Conservation (phyloP, 1,140 invertebrate genomes). For the Bombus haemorrhoidalis region DNA sequence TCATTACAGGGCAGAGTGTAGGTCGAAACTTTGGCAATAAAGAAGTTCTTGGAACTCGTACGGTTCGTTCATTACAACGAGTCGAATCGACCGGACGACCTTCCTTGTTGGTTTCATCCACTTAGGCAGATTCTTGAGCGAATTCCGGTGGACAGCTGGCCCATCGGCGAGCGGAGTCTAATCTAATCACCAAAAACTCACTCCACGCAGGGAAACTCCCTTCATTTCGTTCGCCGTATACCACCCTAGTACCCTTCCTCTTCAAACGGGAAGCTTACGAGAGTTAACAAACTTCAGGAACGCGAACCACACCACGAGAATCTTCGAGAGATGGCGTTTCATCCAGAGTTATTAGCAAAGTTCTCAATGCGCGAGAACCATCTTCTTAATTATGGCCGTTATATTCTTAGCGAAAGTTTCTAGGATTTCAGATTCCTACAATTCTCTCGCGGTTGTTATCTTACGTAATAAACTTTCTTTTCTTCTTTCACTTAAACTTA, state of each 20-base stretch:
- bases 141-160: constrained; percentile 76
- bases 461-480: not conserved
- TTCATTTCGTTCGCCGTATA: constrained; percentile 68
- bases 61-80: constrained; percentile 64
- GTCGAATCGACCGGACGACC: constrained; percentile 59
- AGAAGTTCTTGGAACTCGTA: constrained; percentile 68
- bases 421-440: constrained; percentile 28
- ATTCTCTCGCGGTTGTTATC: constrained; percentile 16
- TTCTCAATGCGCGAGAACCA: constrained; percentile 60
- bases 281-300: constrained; percentile 76
- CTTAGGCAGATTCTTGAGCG: constrained; percentile 75
- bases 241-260: constrained; percentile 48
- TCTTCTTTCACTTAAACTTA: not conserved
- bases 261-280: constrained; percentile 65
- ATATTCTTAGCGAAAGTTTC: constrained; percentile 54
- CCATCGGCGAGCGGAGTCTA: constrained; percentile 71
- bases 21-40: constrained; percentile 67
- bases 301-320: constrained; percentile 62
- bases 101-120: constrained; percentile 69
- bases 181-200: constrained; percentile 78
- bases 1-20: constrained; percentile 44
- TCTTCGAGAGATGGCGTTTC: constrained; percentile 61
- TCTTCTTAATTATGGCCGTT: constrained; percentile 68
- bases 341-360: constrained; percentile 67
- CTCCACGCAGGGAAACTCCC: constrained; percentile 74